Evolutionary conservation across 2,113 vertebrate genomes (phyloP).

Genomic region (rat (Rattus norvegicus)): GRCr8 NC_086019.1:96746501-96747000

Average conservation of each 20-base stretch:
- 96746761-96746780: background rate
- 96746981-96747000: background rate
- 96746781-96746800: background rate
- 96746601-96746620: background rate
- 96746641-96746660: background rate
- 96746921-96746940: background rate
- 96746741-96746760: background rate
- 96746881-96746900: background rate
- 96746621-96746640: background rate
- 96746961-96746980: background rate
- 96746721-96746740: slow-evolving; percentile 22
- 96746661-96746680: background rate
- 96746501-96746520: too few species aligned
- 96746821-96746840: too few species aligned
- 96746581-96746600: background rate
- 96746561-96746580: too few species aligned
- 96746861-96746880: background rate
- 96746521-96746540: too few species aligned
- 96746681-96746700: background rate
- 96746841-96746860: accelerated
- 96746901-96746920: background rate
- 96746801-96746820: background rate
- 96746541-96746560: too few species aligned
- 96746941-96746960: background rate
- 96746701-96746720: background rate